A percentile compares a stretch with the other conserved stretches of the same genome.
Conservation (phyloP, 2,113 vertebrate species). For the Paramormyrops kingsleyae region DNA sequence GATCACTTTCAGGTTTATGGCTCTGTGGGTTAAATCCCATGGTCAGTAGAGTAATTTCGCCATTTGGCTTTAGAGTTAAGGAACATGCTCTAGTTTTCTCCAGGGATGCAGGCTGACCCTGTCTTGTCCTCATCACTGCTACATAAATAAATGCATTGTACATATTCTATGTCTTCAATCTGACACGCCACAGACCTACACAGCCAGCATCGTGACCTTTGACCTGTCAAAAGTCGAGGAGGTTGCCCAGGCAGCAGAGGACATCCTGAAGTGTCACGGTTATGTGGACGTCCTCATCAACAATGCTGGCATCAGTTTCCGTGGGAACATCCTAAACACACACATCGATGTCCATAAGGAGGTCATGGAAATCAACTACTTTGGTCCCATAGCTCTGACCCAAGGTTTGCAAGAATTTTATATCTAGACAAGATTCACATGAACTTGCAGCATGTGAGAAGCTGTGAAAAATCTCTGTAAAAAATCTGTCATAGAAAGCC, state of each 20-base stretch:
- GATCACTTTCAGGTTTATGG: background rate
- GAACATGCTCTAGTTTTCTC: background rate
- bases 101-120: background rate
- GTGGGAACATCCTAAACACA: constrained; percentile 77
- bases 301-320: constrained; percentile 91
- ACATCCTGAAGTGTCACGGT: constrained; percentile 74
- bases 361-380: constrained; percentile 95
- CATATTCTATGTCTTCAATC: background rate
- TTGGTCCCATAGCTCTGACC: constrained; percentile 85
- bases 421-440: background rate
- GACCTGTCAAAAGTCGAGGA: constrained; percentile 69
- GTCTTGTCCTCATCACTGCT: background rate
- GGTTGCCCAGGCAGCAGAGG: constrained; percentile 60
- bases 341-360: constrained; percentile 74
- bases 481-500: background rate
- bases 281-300: constrained; percentile 87
- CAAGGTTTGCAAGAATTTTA: constrained; percentile 66
- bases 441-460: background rate
- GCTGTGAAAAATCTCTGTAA: background rate
- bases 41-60: background rate
- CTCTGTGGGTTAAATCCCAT: background rate
- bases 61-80: background rate
- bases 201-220: constrained; percentile 71
- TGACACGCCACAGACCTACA: constrained; percentile 53
- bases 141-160: background rate